Evolutionary conservation across 2,113 vertebrate genomes (phyloP), one percentile per base, ranked within the genome.

Genomic region (Psophia crepitans): DNA sequence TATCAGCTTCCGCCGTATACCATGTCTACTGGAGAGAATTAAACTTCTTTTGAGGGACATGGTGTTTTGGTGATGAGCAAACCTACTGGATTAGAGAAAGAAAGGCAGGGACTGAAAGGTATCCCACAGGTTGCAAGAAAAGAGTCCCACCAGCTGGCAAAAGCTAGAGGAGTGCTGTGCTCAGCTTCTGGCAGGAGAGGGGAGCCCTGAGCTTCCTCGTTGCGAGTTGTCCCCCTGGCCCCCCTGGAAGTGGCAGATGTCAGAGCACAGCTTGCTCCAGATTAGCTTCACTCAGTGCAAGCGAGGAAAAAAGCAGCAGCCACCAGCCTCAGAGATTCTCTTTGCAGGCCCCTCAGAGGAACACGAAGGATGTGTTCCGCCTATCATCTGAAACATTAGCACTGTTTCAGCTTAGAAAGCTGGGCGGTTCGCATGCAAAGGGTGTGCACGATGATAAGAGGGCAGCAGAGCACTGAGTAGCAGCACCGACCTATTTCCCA

Each of bases 1-100:
- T 65, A 97, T 97, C 51, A 98, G 97, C 85, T 98, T 98, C 66
- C 98, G 96, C 86, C 98, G 98, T 32, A 99, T 89, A 15, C 97
- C 98, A 32, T 98, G 97, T 80, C 99, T 98, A 96, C 97, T 96
- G 8, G 98, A 98, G 61, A 98, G 98, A 48, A 98, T 94, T 60
- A 98, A 87, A 78, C 98, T 98, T 75, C 98, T 92, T 97, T 98
- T 98, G 94, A 98, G 97, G 81, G 98, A 90, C 86, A 98, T 91
- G 96, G 96, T 60, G 85, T 95, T 97, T 96, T 96, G 97, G 65
- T 98, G 98, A 66, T 98, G 98, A 18, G 96, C 74, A 97, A 98
- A 98, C 97, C 98, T 98, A 97, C 74, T 89, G 35, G 82, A 95
- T 69, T 44, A 97, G 64, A 93, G 54, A 64, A 64, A 77, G 41